Conservation (phyloP, 2,888 invertebrate genomes). For the Hypercompe scribonia region DNA sequence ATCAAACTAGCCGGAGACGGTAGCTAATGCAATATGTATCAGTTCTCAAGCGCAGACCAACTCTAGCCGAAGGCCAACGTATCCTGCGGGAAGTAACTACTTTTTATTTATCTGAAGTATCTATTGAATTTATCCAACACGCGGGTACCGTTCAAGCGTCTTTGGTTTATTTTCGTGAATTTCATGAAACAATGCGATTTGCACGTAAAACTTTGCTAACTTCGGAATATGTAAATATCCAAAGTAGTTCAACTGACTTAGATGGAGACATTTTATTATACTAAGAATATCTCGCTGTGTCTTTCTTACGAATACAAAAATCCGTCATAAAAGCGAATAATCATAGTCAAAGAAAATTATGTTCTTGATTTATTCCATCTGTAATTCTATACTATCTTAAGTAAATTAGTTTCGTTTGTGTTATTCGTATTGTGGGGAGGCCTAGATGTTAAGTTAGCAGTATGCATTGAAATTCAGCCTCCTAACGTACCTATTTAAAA, state of each 20-base stretch:
- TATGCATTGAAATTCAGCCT: constrained; percentile 39
- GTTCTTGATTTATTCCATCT: constrained; percentile 20
- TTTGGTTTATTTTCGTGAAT: constrained; percentile 35
- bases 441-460: constrained; percentile 38
- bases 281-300: neutral
- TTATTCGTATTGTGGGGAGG: constrained; percentile 27
- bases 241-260: neutral
- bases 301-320: constrained; percentile 16
- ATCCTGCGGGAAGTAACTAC: constrained; percentile 43
- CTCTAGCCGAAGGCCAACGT: constrained; percentile 44
- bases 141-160: constrained; percentile 31
- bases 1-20: constrained; percentile 64
- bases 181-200: constrained; percentile 8
- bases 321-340: constrained; percentile 1
- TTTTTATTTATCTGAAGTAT: constrained; percentile 49
- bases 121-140: constrained; percentile 45
- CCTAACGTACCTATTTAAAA: constrained; percentile 46
- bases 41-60: constrained; percentile 58
- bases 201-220: neutral
- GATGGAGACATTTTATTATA: constrained; percentile 8
- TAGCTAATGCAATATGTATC: constrained; percentile 77
- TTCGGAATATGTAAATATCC: constrained; percentile 7
- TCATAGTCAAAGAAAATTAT: constrained; percentile 16
- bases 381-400: constrained; percentile 20
- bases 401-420: constrained; percentile 38